Percentiles rank a stretch among this genome's conserved stretches.
phyloP scores from a whole-genome alignment of 2,797 vertebrate genomes.

The Takifugu ocellatus region DNA sequence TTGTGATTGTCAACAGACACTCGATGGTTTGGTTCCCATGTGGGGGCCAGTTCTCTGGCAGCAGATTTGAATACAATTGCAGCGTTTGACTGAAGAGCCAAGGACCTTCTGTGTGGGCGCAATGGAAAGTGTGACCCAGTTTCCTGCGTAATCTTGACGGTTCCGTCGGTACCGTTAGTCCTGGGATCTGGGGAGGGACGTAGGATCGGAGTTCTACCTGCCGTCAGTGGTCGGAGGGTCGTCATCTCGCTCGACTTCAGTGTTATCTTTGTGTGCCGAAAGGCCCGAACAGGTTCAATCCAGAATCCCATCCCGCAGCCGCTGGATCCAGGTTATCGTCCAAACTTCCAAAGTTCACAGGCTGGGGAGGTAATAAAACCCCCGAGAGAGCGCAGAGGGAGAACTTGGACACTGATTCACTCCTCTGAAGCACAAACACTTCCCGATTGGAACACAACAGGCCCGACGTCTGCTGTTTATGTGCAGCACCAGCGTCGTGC shows the following conservation, averaged over 20 bases:
- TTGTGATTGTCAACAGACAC: no score
- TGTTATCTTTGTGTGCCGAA: not conserved
- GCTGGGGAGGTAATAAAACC: constrained; percentile 41
- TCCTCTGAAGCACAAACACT: constrained; percentile 8
- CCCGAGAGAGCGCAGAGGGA: constrained; percentile 11
- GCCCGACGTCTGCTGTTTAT: not conserved
- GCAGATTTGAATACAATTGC: no score
- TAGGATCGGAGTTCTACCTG: not conserved
- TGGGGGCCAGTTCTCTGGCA: no score
- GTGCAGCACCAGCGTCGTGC: not conserved
- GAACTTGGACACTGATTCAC: constrained; percentile 11
- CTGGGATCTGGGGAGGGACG: no score
- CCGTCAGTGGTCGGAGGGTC: not conserved
- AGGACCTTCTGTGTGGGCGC: no score
- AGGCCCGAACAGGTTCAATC: constrained; percentile 3
- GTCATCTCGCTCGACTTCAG: constrained; percentile 40
- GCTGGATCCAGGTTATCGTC: constrained; percentile 38
- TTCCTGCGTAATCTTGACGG: no score
- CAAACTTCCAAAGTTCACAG: constrained; percentile 54
- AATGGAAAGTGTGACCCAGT: no score
- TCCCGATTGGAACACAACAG: not conserved
- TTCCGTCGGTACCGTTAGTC: no score
- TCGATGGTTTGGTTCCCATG: no score
- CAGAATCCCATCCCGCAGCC: constrained; percentile 17
- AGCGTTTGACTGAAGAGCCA: no score